These are phyloP conservation scores for Adineta ricciae DNA, from an alignment of 2,888 invertebrate species.

Conservation along the genomic window DNA sequence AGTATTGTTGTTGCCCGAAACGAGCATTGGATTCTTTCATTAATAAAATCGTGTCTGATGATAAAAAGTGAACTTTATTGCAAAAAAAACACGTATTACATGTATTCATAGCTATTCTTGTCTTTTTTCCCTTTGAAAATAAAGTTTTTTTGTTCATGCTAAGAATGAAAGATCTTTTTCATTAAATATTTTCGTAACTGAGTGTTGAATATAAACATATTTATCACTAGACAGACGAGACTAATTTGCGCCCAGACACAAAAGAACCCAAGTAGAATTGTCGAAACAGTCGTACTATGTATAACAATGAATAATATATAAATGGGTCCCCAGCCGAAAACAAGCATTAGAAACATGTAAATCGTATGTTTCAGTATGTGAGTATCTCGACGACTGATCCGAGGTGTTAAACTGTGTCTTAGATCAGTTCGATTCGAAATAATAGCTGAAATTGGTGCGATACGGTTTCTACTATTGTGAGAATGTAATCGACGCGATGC, in stretches of 20 bases:
- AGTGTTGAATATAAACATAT: neutral
- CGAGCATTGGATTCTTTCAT: neutral
- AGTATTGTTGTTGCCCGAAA: neutral
- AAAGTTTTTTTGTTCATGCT: too few species aligned
- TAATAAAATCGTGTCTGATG: neutral
- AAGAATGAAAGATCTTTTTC: too few species aligned
- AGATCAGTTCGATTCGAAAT: neutral
- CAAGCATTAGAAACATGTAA: neutral
- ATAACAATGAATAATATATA: neutral
- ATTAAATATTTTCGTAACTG: neutral
- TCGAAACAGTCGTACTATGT: neutral
- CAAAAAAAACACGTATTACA: neutral
- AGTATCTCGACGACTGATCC: neutral
- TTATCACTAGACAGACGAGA: neutral
- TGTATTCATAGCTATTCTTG: too few species aligned
- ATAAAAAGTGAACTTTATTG: neutral
- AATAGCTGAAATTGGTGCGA: neutral
- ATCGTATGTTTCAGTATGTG: neutral
- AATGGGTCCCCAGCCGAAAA: neutral
- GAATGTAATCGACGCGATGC: neutral
- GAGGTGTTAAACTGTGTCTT: neutral
- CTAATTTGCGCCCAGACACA: neutral
- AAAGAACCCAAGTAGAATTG: neutral
- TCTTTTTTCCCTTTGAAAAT: too few species aligned
- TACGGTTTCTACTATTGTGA: neutral